Evolutionary conservation across 2,113 vertebrate species (phyloP), one percentile per base, ranked within the genome.

Genomic region (Lepus europaeus): DNA sequence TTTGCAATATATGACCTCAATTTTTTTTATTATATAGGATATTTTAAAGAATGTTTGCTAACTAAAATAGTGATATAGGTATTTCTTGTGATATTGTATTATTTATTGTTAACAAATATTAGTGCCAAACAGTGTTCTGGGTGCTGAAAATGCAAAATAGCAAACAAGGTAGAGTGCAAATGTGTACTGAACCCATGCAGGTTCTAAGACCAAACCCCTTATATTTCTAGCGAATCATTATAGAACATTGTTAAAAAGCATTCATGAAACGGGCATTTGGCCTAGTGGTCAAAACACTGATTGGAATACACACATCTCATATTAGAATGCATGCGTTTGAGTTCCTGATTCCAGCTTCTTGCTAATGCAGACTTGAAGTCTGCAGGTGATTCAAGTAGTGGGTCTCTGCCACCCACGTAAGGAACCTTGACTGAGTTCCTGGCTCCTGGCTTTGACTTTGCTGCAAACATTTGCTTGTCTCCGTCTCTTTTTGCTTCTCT

Each of bases 1-100:
- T 95, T 64, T 80, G 12, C 61, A 68, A 29, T 56, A 14, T 69
- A 56, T 85, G 66, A 4, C 39, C 12, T 92, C 14, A 59, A 59
- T 17, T 59, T 59, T 59, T 96, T 95, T 95, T 87, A 77, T 83
- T 89, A 68, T 29, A 64, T 90, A 73, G 45, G 56, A 64, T 87
- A 87, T 78, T 86, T 93, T 94, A 94, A 90, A 91, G 90, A 74
- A 91, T 93, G 49, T 63, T 73, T 79, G 49, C 33, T 95, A 90
- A 61, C 82, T 91, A 87, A 51, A 83, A 69, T 77, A 72, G 19
- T 80, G 6, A 9, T 49, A 3, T 79, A 45, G 20, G 73, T 91
- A 56, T 94, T 96, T 93, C 39, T 82, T 68, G 23, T 87, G 25
- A 33, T 66, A 33, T n/a, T 93, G 74, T 45, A 51, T 83, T 82